These are phyloP conservation scores for Syrrhaptes paradoxus DNA, from an alignment of 2,113 vertebrate species.

Conservation along the genomic window DNA sequence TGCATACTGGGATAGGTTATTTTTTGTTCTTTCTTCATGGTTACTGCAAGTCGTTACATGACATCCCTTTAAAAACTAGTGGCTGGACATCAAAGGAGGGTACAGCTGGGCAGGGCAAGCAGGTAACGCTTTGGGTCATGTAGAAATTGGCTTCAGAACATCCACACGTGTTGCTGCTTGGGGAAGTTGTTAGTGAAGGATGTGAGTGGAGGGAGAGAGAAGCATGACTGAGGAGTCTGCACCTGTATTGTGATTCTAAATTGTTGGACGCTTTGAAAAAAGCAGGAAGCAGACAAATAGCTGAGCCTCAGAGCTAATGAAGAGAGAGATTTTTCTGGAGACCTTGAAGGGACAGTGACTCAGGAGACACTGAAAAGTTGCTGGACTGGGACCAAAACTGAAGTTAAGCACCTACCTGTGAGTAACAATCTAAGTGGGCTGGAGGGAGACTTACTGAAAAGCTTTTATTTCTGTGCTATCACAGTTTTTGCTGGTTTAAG, in stretches of 20 bases:
- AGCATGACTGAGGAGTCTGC: not conserved
- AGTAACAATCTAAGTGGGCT: not conserved
- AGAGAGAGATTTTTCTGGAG: not conserved
- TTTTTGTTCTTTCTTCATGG: not conserved
- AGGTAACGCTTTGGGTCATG: not conserved
- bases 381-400: not conserved
- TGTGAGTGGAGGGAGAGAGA: not conserved
- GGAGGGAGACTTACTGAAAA: not conserved
- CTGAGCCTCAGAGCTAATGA: not conserved
- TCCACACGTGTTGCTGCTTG: accelerated
- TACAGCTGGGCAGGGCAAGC: not conserved
- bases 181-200: not conserved
- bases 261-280: not conserved
- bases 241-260: not conserved
- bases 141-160: not conserved
- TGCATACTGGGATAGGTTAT: not conserved
- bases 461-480: not conserved
- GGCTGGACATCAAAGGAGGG: not conserved
- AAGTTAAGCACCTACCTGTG: not conserved
- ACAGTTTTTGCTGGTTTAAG: not conserved
- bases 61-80: not conserved
- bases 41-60: not conserved
- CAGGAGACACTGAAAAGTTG: not conserved
- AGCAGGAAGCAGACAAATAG: not conserved
- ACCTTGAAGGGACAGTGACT: not conserved